Base-by-base conservation (phyloP, 2,113 vertebrate genomes). In the Psittacus erithacus region DNA sequence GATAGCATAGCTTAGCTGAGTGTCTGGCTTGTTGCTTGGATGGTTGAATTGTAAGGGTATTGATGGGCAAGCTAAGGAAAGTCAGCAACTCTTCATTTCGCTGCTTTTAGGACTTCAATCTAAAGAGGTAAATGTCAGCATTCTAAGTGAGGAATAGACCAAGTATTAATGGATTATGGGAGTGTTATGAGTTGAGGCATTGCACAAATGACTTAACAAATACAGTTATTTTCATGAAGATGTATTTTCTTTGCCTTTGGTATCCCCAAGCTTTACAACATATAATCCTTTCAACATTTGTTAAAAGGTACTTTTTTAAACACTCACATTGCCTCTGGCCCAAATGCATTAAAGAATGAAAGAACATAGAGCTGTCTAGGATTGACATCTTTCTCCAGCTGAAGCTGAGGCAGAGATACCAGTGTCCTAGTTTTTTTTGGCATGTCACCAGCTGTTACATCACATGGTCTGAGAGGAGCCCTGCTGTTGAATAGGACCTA, bases 331-430 rank as follows among this genome's bases (percentile, higher is more conserved):
- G 93, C 92, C 76, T 89, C 65, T 81, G 88, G 92, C 67, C 10
- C 75, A 91, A 92, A 93, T 39, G 74, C 88, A 91, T 96, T 96
- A 94, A 88, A 65, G 78, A 83, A 63, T 53, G 75, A 81, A 78
- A 82, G 75, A 90, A 52, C 19, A 12, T 28, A 68, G 41, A 68
- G 46, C 59, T 95, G 70, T 77, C 39, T 83, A 46, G 39, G 46
- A 59, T 55, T 78, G 67, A 87, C 81, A 82, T 90, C 13, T 80
- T 95, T 86, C 19, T 46, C 6, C 49, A 18, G 14, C 60, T 87
- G 70, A 67, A 83, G 44, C 82, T 73, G 65, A 73, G 52, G 62
- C 82, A 84, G 47, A 74, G 39, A 75, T 82, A 50, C n/a, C 20
- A 28, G 23, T 69, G 71, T 50, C 73, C 77, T 85, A 31, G 28